These are phyloP conservation scores for Sclerodermus sp. DNA, from an alignment of 2,888 invertebrate genomes.

Conservation along the genomic window DNA sequence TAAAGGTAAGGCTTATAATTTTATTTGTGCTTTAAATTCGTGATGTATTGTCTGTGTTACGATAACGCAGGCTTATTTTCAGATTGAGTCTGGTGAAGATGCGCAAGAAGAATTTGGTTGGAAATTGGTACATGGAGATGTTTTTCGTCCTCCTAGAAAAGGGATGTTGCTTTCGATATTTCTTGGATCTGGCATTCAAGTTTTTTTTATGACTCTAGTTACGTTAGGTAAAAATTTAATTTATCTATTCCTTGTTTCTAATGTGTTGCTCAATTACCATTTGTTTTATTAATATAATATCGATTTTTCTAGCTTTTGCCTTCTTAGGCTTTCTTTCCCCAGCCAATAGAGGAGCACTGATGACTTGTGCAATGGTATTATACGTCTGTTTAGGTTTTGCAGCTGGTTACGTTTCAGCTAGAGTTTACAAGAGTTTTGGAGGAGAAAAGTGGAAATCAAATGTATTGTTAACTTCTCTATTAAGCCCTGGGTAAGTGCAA, in stretches of 20 bases:
- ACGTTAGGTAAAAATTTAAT: slow-evolving; percentile 68
- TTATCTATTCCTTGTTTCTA: background rate
- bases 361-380: slow-evolving; percentile 96
- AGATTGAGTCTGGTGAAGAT: slow-evolving; percentile 81
- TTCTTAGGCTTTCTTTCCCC: slow-evolving; percentile 98
- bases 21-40: slow-evolving; percentile 2
- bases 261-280: background rate
- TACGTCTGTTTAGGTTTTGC: slow-evolving; percentile 97
- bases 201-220: slow-evolving; percentile 93
- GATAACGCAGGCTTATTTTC: slow-evolving; percentile 54
- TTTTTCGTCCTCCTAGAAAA: slow-evolving; percentile 93
- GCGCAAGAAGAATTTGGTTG: slow-evolving; percentile 96
- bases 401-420: slow-evolving; percentile 94
- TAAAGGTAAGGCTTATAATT: slow-evolving; percentile 7
- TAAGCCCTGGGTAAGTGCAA: slow-evolving; percentile 87
- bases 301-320: slow-evolving; percentile 82
- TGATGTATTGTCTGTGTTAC: slow-evolving; percentile 43
- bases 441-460: slow-evolving; percentile 99
- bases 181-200: slow-evolving; percentile 95
- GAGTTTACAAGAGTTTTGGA: slow-evolving; percentile 98
- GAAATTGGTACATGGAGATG: slow-evolving; percentile 98
- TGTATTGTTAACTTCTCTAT: slow-evolving; percentile 92
- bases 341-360: slow-evolving; percentile 95
- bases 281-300: background rate
- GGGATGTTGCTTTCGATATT: slow-evolving; percentile 96